phyloP scores from a whole-genome alignment of 2,113 vertebrate species.

The Lepus timidus region DNA sequence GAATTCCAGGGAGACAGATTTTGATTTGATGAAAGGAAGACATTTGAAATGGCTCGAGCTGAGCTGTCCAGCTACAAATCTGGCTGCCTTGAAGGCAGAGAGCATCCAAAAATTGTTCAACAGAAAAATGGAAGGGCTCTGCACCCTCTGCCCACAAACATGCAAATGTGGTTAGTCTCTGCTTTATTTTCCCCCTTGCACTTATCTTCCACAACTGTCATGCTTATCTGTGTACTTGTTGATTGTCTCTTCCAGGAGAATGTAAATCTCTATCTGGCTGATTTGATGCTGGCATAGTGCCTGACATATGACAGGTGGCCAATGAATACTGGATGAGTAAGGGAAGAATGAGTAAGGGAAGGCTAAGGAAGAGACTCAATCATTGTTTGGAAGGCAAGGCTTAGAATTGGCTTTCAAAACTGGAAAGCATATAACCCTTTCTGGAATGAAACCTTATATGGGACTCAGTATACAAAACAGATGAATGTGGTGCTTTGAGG shows the following conservation, averaged over 20 bases:
- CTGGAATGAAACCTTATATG: background rate
- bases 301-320: background rate
- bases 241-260: background rate
- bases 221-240: background rate
- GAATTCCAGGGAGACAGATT: background rate
- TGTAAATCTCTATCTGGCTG: background rate
- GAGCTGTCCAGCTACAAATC: background rate
- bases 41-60: background rate
- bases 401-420: background rate
- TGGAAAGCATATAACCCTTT: background rate
- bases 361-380: background rate
- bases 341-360: background rate
- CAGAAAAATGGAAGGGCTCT: background rate
- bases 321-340: background rate
- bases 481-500: constrained; percentile 60
- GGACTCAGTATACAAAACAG: background rate
- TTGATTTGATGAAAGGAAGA: background rate
- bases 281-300: background rate
- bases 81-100: background rate
- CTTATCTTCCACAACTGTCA: background rate
- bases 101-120: background rate
- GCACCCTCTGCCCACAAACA: accelerated
- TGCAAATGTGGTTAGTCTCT: background rate
- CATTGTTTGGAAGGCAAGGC: background rate
- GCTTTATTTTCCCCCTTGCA: background rate